Base-by-base conservation (phyloP, 2,113 vertebrate species). In the Athene cunicularia region DNA sequence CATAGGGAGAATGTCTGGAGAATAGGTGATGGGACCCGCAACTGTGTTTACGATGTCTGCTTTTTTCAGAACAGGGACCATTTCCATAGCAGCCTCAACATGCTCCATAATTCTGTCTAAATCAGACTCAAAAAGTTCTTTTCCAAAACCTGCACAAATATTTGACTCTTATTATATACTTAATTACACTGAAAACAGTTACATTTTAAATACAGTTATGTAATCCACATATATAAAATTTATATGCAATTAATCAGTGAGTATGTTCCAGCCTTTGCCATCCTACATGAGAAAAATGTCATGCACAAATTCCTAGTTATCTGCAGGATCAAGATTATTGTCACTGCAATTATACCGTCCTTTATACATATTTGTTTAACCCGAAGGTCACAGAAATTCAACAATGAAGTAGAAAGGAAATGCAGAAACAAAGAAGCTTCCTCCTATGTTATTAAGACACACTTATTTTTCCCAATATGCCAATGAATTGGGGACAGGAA, bases 51-150 rank as follows among this genome's bases (percentile, higher is more conserved):
- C 93, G 77, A 99, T 99, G 93, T 99, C 98, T 22, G 99, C 99
- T 49, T 98, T 98, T 98, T 98, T 99, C 88, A 99, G 98, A 87
- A 99, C 98, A 0, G 99, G 99, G 15, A 99, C 98, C 99, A 99
- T 99, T 93, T 99, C 99, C 99, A 99, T 99, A 76, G 99, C 99
- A 96, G 98, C 98, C 93, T 99, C 99, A 7, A 99, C 94, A 14
- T 99, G 97, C 24, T 99, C 99, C 98, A 99, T 99, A 94, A 99
- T 99, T 90, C 99, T 98, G 98, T 99, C 99, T 49, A 99, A 98
- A 95, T 99, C 99, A 9, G 99, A 99, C 95, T 99, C 99, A 97
- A 99, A 99, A 91, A 99, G 98, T 88, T 99, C 99, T 96, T 99
- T 99, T 62, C 99, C 99, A 88, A 99, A 99, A 88, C 99, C 99